Evolutionary conservation across 2,113 vertebrate genomes (phyloP), one percentile per base, ranked within the genome.

Genomic region (Arothron firmamentum): DNA sequence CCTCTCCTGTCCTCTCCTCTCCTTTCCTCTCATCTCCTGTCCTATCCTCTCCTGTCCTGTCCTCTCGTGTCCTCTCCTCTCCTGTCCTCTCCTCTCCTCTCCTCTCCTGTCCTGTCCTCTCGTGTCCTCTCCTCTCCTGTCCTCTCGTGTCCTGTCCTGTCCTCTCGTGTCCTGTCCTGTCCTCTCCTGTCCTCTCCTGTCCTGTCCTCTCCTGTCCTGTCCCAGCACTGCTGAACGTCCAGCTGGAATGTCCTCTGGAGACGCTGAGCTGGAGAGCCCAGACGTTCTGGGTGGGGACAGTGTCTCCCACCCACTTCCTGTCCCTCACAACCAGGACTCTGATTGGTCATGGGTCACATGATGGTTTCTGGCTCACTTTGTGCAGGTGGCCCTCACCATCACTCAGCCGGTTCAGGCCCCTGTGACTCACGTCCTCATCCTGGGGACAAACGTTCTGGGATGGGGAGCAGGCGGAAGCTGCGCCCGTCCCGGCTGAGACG

Each of bases 401-500:
- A 3, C 21, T 23, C 21, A 23, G 2, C 21, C 21, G 3, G 21
- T 23, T 2, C 2, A 23, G 21, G 2, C 21, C 21, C 3, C 21
- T 23, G 2, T 23, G 21, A 23, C 3, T 23, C 3, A 23, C 21
- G 2, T 23, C 21, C 21, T 2, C 2, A 23, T 2, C 21, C 21
- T 23, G 21, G 21, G 21, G 3, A 23, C 21, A 23, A 23, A 21
- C 62, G 73, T 72, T 56, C 31, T 17, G n/a, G 56, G 62, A 28
- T 7, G 25, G 3, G 3, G 6, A 7, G 25, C 4, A 7, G 25
- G 6, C 25, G 6, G 25, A 28, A 62, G 47, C 69, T 23, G 21
- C 21, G 21, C 21, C 3, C 21, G 21, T 23, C 21, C 21, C 21
- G 2, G 21, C 21, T 72, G 71, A 58, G 82, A 82, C 81, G 75